A percentile compares a stretch with the other conserved stretches of the same genome.
These are phyloP conservation scores for Bolinopsis microptera DNA, from an alignment of 37 sponge, comb jelly and placozoan species.

Conservation along the genomic window DNA sequence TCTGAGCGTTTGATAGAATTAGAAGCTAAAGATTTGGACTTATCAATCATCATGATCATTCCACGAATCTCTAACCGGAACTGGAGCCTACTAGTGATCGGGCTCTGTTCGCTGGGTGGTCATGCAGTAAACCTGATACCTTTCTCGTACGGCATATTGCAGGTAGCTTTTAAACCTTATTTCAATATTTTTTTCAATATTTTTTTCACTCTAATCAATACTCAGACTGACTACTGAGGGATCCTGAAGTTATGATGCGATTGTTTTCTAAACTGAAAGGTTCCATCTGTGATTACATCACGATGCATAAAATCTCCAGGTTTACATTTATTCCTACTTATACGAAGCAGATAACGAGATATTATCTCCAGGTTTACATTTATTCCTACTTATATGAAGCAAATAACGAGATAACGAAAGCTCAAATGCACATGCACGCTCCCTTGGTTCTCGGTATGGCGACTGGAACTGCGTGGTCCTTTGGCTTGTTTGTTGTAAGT, in stretches of 20 bases:
- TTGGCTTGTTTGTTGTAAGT: constrained; percentile 28
- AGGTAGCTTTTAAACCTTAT: too few species aligned
- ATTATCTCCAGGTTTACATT: constrained; percentile 25
- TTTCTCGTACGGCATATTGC: constrained; percentile 49
- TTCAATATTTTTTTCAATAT: too few species aligned
- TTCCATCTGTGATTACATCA: too few species aligned
- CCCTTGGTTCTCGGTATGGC: constrained; percentile 29
- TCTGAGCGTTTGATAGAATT: too few species aligned
- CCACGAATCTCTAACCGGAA: background rate
- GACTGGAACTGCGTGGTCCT: constrained; percentile 58
- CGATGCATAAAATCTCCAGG: too few species aligned
- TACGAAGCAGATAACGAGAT: background rate
- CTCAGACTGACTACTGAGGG: too few species aligned
- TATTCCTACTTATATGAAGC: background rate
- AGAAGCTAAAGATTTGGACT: too few species aligned
- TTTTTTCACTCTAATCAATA: background rate
- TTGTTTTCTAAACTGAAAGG: too few species aligned
- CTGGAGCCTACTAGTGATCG: constrained; percentile 12
- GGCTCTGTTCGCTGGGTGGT: background rate
- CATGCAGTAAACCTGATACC: constrained; percentile 49
- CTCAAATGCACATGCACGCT: constrained; percentile 51
- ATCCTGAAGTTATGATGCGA: too few species aligned
- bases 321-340: constrained; percentile 40
- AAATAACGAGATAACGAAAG: background rate
- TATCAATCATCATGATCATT: background rate